Evolutionary conservation across 1,140 invertebrate genomes (phyloP).

Genomic region (Zaprionus nigranus): DNA sequence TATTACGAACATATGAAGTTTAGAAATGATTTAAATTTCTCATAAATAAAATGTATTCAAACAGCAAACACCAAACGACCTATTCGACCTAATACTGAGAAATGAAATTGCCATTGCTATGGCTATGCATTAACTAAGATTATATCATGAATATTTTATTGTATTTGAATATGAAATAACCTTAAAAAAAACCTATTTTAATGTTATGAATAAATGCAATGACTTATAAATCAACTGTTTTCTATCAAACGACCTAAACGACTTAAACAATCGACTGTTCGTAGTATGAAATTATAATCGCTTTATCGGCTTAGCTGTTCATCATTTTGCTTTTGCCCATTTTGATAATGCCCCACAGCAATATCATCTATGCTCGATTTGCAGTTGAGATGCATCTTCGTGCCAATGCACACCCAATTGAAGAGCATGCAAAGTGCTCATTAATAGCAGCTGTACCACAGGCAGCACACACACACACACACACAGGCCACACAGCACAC

Average conservation of each 20-base stretch:
- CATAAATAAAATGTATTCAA: not conserved
- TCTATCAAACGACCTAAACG: not conserved
- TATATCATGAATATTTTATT: no score
- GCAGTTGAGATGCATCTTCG: conserved; percentile 8
- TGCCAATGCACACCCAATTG: conserved; percentile 46
- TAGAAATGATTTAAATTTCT: no score
- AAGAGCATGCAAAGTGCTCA: conserved; percentile 67
- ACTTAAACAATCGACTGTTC: not conserved
- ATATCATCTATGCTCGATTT: not conserved
- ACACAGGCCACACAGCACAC: not conserved
- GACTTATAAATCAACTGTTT: not conserved
- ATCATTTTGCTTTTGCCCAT: not conserved
- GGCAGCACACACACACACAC: not conserved
- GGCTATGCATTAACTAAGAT: no score
- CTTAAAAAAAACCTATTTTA: not conserved
- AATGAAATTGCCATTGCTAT: no score
- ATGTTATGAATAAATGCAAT: not conserved
- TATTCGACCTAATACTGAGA: no score
- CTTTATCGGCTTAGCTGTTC: not conserved
- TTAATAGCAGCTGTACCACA: conserved; percentile 57
- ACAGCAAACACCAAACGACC: not conserved
- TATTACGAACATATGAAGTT: no score
- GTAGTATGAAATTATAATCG: not conserved
- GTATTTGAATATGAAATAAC: no score
- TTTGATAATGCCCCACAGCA: not conserved